Percentiles rank a stretch among this genome's conserved stretches.
These are phyloP conservation scores for Limosa lapponica DNA, from an alignment of 2,797 vertebrate species.

Conservation along the genomic window DNA sequence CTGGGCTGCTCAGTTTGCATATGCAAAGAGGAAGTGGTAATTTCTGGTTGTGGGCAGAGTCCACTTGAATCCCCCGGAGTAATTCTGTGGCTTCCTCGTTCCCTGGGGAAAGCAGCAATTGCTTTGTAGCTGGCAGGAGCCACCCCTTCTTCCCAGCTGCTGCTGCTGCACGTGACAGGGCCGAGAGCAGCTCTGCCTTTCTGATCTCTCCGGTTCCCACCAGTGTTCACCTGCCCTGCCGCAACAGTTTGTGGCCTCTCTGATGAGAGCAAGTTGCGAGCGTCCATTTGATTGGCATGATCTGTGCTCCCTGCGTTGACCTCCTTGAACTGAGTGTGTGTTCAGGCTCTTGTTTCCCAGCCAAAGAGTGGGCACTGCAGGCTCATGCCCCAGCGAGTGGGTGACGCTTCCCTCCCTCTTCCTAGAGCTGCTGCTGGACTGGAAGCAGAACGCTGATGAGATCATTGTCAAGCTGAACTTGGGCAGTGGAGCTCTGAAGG, in stretches of 20 bases:
- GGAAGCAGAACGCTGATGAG: constrained; percentile 94
- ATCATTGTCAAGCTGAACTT: constrained; percentile 90
- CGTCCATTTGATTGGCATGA: background rate
- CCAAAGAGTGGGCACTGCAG: background rate
- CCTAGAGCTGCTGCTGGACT: constrained; percentile 92
- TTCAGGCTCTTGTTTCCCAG: background rate
- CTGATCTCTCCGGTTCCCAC: background rate
- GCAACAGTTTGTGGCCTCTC: background rate
- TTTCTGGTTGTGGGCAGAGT: constrained; percentile 47
- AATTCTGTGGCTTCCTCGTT: constrained; percentile 26
- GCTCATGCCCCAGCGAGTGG: background rate
- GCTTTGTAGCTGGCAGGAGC: background rate
- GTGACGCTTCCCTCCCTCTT: background rate
- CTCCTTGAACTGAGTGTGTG: background rate
- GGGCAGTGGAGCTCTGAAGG: constrained; percentile 81
- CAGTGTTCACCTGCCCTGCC: background rate
- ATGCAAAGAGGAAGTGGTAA: background rate
- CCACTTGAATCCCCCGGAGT: background rate
- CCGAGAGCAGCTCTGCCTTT: background rate
- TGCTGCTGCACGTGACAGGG: background rate
- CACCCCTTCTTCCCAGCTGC: background rate
- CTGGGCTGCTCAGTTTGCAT: background rate
- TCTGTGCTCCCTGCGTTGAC: rapidly evolving
- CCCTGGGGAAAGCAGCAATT: constrained; percentile 13
- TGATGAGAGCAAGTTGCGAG: background rate